Base-by-base conservation (phyloP, 2,888 invertebrate species). In the Pristionchus fissidentatus region DNA sequence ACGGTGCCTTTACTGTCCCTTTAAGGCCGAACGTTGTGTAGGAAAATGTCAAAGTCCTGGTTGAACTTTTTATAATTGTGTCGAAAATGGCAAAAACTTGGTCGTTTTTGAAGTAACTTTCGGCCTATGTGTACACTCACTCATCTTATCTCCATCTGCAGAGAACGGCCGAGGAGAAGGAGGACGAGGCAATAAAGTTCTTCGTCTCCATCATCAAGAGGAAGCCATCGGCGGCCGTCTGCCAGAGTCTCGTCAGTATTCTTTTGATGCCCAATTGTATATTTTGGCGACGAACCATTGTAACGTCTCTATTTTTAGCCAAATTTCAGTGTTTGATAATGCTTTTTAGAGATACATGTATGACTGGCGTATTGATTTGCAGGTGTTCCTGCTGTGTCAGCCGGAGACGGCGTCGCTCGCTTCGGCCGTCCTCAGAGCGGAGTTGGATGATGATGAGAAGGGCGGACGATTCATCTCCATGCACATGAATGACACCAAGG, bases 231-330 rank as follows among this genome's bases (percentile, higher is more conserved):
- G 41, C 26, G 8, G 46, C 75, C 19, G 49, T 77, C 49, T 46
- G 46, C 32, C 46, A 77, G 46, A 77, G 75, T 77, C n/a, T 77
- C 41, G 75, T 77, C 4, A 49, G 75, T 49, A 29, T 29, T 43
- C n/a, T n/a, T 19, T 35, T 19, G 38, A 38, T 60, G 10, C 1
- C 32, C 29, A 26, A 26, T 57, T 29, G 19, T 57, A 10, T 15
- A 26, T 57, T 57, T 57, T n/a, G n/a, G n/a, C n/a, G n/a, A n/a
- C n/a, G n/a, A n/a, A n/a, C n/a, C n/a, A n/a, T n/a, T n/a, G n/a
- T n/a, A n/a, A n/a, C n/a, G n/a, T n/a, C n/a, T n/a, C n/a, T n/a
- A n/a, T n/a, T n/a, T n/a, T n/a, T n/a, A n/a, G n/a, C n/a, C n/a
- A n/a, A n/a, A n/a, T n/a, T n/a, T n/a, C n/a, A n/a, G n/a, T n/a